Conservation (phyloP, 1,140 invertebrate genomes). For the Hestina assimilis region DNA sequence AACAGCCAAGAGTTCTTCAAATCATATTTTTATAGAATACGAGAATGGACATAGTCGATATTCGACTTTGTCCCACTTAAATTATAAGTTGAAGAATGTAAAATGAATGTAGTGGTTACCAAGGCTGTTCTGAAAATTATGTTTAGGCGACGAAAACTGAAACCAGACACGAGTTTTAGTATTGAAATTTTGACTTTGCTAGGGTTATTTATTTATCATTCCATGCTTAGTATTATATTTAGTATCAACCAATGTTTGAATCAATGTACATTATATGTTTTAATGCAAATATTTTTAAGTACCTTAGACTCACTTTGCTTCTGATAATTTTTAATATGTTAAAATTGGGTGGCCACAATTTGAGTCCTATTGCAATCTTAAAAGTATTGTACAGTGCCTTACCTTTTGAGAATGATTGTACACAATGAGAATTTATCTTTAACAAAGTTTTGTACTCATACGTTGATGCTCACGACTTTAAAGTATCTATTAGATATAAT, state of each 20-base stretch:
- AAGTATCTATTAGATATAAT: conserved; percentile 23
- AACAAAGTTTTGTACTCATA: neutral
- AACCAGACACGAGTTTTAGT: no score
- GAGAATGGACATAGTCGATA: conserved; percentile 36
- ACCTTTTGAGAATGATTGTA: conserved; percentile 10
- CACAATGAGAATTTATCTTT: neutral
- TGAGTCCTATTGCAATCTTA: neutral
- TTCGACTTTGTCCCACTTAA: conserved; percentile 36
- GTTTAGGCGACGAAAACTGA: no score
- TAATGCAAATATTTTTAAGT: neutral
- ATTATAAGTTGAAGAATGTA: neutral
- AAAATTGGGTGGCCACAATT: neutral
- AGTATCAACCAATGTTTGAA: neutral
- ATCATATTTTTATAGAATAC: conserved; percentile 75
- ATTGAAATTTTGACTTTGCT: neutral
- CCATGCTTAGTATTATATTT: conserved; percentile 7
- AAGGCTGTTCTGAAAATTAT: conserved; percentile 8
- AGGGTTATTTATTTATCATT: conserved; percentile 20
- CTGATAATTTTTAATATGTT: neutral
- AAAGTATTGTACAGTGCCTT: conserved; percentile 23
- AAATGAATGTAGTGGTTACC: conserved; percentile 10
- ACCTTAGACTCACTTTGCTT: neutral
- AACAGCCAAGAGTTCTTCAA: conserved; percentile 71
- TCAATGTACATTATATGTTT: neutral
- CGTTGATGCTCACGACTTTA: conserved; percentile 35